Base-by-base conservation (phyloP, 2,113 vertebrate genomes). In the Syngnathoides biaculeatus region DNA sequence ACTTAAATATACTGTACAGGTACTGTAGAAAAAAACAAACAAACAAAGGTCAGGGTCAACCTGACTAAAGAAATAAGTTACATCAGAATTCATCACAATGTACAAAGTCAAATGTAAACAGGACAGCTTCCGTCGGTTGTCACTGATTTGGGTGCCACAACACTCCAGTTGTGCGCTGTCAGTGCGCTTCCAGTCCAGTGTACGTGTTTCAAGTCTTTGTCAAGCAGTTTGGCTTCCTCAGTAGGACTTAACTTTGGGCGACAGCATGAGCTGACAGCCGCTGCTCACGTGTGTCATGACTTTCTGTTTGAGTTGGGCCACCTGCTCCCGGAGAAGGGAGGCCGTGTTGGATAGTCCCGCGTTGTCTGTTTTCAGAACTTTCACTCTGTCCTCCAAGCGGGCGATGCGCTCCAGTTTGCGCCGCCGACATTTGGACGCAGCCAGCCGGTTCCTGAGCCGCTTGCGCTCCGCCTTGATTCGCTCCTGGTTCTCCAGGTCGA, bases 371-470 rank as follows among this genome's bases (percentile, higher is more conserved):
- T 97, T 96, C 64, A 98, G 86, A 1, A 89, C 89, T 61, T 96
- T 95, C 64, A 98, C 96, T 60, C 96, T 95, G 79, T 98, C 95
- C 88, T 97, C 95, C 85, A 97, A 82, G 0, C 96, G 93, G 7
- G 95, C 88, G 88, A 97, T 96, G 63, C 96, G 92, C 89, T 98
- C 96, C 89, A 98, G 92, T 61, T 97, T 97, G 84, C 96, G 88
- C 89, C 90, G 91, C 77, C 96, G 92, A 87, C 96, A 97, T 73
- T 97, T 97, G 59, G 95, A 96, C 38, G 95, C 96, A 0, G 95
- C 96, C 81, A 95, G 79, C 39, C 96, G 92, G 91, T 96, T 97
- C 79, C 96, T 83, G 83, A 95, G 88, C 79, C 93, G 84, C 86
- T 97, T 94, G 80, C 96, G 90, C 87, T 96, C 96, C 52, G 95